Conservation (phyloP, 2,113 vertebrate genomes). For the Orcinus orca region DNA sequence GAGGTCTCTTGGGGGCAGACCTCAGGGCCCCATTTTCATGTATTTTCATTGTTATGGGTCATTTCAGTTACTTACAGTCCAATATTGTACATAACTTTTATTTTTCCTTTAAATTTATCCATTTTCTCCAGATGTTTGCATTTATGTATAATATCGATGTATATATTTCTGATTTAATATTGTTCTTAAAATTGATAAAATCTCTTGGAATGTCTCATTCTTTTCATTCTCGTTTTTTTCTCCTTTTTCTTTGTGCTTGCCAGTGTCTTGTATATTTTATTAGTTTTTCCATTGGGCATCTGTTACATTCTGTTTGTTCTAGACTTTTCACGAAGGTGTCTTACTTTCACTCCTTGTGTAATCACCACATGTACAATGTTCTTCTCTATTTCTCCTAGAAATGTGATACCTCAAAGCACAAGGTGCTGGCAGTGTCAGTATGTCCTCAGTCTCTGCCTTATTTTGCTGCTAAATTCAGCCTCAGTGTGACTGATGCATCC, state of each 20-base stretch:
- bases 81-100: neutral
- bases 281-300: neutral
- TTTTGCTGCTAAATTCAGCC: constrained; percentile 92
- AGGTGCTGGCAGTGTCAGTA: constrained; percentile 86
- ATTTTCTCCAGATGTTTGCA: neutral
- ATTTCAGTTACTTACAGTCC: neutral
- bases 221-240: neutral
- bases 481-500: constrained; percentile 90
- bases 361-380: accelerated
- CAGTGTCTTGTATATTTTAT: neutral
- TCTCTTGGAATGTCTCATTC: neutral
- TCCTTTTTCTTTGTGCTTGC: neutral
- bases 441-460: constrained; percentile 91
- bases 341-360: accelerated
- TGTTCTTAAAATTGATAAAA: neutral
- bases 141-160: neutral
- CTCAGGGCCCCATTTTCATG: neutral
- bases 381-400: constrained; percentile 73
- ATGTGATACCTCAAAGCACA: constrained; percentile 87
- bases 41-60: neutral
- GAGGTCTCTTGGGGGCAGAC: neutral
- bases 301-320: accelerated
- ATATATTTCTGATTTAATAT: neutral
- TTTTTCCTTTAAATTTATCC: neutral
- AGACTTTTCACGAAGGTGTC: no score